Evolutionary conservation across 2,113 vertebrate genomes (phyloP).

Genomic region (Circaetus gallicus): DNA sequence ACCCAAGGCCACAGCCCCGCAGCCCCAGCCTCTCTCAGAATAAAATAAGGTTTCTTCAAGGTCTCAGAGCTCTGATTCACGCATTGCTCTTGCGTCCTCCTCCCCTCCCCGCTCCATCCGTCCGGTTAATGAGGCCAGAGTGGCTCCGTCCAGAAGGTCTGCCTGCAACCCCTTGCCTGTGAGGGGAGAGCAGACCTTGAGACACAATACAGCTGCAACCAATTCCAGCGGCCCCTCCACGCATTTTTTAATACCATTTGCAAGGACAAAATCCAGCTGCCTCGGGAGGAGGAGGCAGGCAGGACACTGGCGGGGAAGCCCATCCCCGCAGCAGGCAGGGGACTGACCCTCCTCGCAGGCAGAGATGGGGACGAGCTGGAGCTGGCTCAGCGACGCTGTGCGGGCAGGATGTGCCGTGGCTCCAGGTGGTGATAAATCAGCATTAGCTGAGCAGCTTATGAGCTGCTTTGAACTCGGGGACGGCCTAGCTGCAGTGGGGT

Average conservation of each 20-base stretch:
- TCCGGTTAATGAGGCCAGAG: neutral
- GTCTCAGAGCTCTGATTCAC: neutral
- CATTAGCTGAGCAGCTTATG: neutral
- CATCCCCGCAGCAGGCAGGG: rapidly evolving
- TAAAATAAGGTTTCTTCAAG: neutral
- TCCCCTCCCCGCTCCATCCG: neutral
- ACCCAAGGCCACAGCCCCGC: neutral
- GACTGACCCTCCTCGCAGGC: neutral
- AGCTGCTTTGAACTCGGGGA: neutral
- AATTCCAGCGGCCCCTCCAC: neutral
- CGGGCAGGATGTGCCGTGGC: neutral
- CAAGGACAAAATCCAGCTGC: neutral
- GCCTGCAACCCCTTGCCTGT: neutral
- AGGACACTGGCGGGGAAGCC: rapidly evolving
- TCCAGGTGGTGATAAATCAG: neutral
- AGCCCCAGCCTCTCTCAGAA: neutral
- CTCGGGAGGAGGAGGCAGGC: neutral
- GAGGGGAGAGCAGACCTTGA: neutral
- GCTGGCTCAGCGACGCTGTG: rapidly evolving
- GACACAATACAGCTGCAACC: neutral
- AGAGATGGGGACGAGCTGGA: neutral
- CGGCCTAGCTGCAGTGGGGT: neutral
- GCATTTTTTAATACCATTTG: neutral
- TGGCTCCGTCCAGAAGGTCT: neutral
- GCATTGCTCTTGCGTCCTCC: rapidly evolving